Base-by-base conservation (phyloP, 2,113 vertebrate species). In the Tachycineta bicolor region DNA sequence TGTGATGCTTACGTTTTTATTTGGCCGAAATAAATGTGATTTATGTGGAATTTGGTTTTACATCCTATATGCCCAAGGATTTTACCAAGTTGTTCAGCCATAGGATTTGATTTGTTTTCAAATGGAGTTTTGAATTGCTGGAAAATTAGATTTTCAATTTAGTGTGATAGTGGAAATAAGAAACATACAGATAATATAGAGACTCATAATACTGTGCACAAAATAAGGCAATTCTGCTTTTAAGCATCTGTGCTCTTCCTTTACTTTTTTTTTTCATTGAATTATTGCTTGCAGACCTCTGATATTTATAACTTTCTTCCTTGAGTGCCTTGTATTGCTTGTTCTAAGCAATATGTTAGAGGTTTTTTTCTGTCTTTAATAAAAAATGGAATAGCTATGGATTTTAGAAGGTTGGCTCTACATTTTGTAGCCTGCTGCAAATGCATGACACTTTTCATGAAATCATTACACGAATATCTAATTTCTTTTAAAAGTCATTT, bases 61-160 rank as follows among this genome's bases (percentile, higher is more conserved):
- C 16, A 15, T 83, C 73, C 14, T 56, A 0, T 0, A 0, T 76
- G 46, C 43, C n/a, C 16, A 8, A 50, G 74, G 80, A 67, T 64
- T 77, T 90, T 39, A 63, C 24, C 26, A 55, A 23, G 25, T 43
- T 59, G 5, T 41, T 94, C 34, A 74, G 37, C 52, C 6, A 0
- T 55, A 33, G 37, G 34, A 24, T 78, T 88, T 86, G 49, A 37
- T 43, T 65, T 49, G 20, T 28, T 84, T 50, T 64, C 19, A 74
- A 25, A 29, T 6, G 2, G 29, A 56, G 41, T 18, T 55, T 10
- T 22, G 39, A 80, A 34, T 59, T 83, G 33, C 71, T 95, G 62
- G 49, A 81, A 81, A 92, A 76, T 33, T 10, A 26, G 17, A 81
- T 91, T 79, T 89, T 18, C 62, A 60, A 3, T 43, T 59, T 22